Conservation (phyloP, 2,113 vertebrate genomes). For the Mustela nigripes region DNA sequence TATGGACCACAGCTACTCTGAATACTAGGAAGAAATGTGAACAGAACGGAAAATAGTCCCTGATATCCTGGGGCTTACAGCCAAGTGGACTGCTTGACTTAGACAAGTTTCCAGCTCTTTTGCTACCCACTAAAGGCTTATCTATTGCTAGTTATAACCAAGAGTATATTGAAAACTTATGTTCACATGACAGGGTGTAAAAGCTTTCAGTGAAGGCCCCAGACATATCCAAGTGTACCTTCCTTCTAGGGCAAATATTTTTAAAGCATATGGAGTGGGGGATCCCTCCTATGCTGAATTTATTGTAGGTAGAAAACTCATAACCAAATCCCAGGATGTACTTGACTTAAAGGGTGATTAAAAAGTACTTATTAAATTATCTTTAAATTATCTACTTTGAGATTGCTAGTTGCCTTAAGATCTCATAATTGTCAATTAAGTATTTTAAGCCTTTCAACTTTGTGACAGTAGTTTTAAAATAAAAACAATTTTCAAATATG, state of each 20-base stretch:
- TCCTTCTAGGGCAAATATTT: not conserved
- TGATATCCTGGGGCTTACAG: not conserved
- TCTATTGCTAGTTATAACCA: not conserved
- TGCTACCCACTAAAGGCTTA: not conserved
- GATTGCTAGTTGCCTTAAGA: constrained; percentile 1
- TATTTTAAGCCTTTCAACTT: constrained; percentile 48
- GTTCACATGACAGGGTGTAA: not conserved
- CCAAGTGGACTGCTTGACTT: not conserved
- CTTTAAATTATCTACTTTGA: constrained; percentile 37
- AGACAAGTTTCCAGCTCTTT: not conserved
- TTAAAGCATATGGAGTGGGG: not conserved
- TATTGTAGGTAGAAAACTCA: not conserved
- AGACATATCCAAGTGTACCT: not conserved
- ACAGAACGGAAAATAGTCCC: not conserved
- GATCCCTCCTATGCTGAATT: not conserved
- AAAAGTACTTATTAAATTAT: not conserved
- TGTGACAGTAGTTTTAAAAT: constrained; percentile 54
- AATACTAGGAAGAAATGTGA: not conserved
- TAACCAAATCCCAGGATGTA: not conserved
- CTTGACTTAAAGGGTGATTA: constrained; percentile 2
- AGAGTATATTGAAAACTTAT: not conserved
- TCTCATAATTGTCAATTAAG: constrained; percentile 43
- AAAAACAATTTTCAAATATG: constrained; percentile 46
- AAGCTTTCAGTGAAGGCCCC: not conserved
- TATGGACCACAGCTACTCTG: not conserved